Percentiles rank a stretch among this genome's conserved stretches.
These are phyloP conservation scores for Aradus depressus DNA, from an alignment of 2,888 invertebrate genomes.

Conservation along the genomic window DNA sequence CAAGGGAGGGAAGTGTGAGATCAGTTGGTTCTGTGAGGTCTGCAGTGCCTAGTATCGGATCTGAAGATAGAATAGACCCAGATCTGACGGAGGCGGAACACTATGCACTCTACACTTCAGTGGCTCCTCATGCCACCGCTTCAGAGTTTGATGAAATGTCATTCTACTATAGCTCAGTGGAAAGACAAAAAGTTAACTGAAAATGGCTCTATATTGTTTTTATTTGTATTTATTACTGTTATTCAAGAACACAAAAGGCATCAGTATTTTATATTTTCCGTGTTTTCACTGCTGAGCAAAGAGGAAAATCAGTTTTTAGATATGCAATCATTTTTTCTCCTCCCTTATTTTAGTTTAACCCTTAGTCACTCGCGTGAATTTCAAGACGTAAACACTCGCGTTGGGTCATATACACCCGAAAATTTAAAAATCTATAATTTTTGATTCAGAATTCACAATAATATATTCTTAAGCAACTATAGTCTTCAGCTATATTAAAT, in stretches of 20 bases:
- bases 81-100: constrained; percentile 80
- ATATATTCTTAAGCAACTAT: too few relatives aligned
- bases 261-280: too few relatives aligned
- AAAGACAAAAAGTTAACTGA: constrained; percentile 41
- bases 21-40: constrained; percentile 17
- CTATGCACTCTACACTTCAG: constrained; percentile 73
- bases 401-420: too few relatives aligned
- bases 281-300: too few relatives aligned
- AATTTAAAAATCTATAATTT: too few relatives aligned
- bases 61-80: constrained; percentile 33
- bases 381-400: too few relatives aligned
- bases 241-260: too few relatives aligned
- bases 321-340: too few relatives aligned
- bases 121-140: constrained; percentile 73
- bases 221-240: too few relatives aligned
- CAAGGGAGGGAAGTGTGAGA: constrained; percentile 21
- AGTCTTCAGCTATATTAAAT: too few relatives aligned
- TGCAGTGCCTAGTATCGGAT: neutral
- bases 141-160: constrained; percentile 83
- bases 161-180: constrained; percentile 74
- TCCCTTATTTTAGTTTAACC: neutral
- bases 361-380: neutral
- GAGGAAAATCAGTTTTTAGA: too few relatives aligned
- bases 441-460: too few relatives aligned
- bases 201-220: constrained; percentile 28